phyloP scores from a whole-genome alignment of 2,888 invertebrate species.

The Leptinotarsa tumamoca region DNA sequence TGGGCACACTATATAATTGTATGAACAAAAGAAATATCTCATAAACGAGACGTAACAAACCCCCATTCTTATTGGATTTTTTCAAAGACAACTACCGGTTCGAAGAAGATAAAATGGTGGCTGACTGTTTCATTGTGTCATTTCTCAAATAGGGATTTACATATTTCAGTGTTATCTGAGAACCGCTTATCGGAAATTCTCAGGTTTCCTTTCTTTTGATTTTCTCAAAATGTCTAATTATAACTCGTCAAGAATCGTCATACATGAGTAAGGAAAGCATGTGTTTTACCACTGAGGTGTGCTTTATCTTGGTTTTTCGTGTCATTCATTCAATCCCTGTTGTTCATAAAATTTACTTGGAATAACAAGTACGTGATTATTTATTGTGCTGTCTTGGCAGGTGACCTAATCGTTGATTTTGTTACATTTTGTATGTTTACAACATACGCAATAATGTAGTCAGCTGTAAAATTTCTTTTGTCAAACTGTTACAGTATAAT shows the following conservation, averaged over 20 bases:
- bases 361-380: constrained; percentile 1
- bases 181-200: too few relatives aligned
- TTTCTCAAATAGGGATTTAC: too few relatives aligned
- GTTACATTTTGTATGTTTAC: constrained; percentile 8
- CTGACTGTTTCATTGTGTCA: too few relatives aligned
- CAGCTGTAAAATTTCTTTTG: not conserved
- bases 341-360: constrained; percentile 11
- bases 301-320: constrained; percentile 7
- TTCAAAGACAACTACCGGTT: too few relatives aligned
- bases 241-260: not conserved
- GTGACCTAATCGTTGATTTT: constrained; percentile 10
- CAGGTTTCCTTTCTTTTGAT: too few relatives aligned
- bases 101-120: too few relatives aligned
- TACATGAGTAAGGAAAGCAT: not conserved
- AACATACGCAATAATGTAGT: not conserved
- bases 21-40: too few relatives aligned
- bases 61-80: too few relatives aligned
- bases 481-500: not conserved
- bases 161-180: too few relatives aligned
- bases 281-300: constrained; percentile 2
- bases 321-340: constrained; percentile 5
- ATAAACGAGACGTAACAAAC: too few relatives aligned
- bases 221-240: too few relatives aligned
- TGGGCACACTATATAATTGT: too few relatives aligned
- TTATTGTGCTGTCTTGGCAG: not conserved